Base-by-base conservation (phyloP, 2,797 vertebrate genomes). In the Sebastes kiyomatsui region DNA sequence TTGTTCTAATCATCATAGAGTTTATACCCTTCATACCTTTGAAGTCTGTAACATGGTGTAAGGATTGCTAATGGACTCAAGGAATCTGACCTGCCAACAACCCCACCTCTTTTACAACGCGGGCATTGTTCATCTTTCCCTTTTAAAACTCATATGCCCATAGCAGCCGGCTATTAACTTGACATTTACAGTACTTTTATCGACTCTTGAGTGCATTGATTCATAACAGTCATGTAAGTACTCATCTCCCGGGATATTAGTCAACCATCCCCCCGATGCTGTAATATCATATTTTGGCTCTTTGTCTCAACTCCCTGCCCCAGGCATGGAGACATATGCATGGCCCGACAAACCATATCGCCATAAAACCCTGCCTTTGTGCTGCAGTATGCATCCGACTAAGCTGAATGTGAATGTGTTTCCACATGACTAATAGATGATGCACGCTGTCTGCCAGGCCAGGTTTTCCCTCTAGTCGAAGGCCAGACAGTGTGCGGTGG, bases 401-500 rank as follows among this genome's bases (percentile, higher is more conserved):
- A 68, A 88, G 92, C 74, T 89, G 86, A 94, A 90, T 85, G 75
- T 80, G 88, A 89, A 91, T 90, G 85, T 87, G 91, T 94, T 93
- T 94, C 92, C 90, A 91, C 93, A 93, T 96, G 91, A 94, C 91
- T 96, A 95, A 95, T 90, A 89, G 84, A 92, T 95, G 90, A 94
- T 88, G 86, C 77, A 84, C 90, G 78, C 78, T 78, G 85, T 84
- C 85, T 91, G 91, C 89, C 88, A 77, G 86, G 81, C 74, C 86
- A 77, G 84, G 77, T 86, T 89, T 82, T 70, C 55, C 22, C 68
- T 82, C 35, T 25, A 65, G 55, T 80, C 27, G n/a, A 87, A 89
- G 83, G 77, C 69, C 89, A 92, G 89, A 91, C 93, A 72, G 75
- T 78, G 56, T 81, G 82, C n/a, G 73, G 66, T 84, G 82, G 86